Conservation (phyloP, 1,140 invertebrate genomes). For the Nomia melanderi region DNA sequence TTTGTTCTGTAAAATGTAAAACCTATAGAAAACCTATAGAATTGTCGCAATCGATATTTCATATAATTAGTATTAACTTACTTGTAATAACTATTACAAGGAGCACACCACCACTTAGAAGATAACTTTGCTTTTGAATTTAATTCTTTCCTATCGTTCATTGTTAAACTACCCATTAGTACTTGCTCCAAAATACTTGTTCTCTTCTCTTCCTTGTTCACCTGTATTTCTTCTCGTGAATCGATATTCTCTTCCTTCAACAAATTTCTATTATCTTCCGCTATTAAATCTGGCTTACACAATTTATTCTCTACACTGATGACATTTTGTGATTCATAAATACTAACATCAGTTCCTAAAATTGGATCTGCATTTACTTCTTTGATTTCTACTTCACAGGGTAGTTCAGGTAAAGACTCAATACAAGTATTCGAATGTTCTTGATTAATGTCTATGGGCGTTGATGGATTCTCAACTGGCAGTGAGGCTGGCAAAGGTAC, state of each 20-base stretch:
- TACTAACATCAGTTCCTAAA: constrained; percentile 9
- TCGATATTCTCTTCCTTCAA: constrained; percentile 30
- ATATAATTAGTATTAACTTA: constrained; percentile 41
- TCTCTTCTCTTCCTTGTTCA: constrained; percentile 56
- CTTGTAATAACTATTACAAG: constrained; percentile 73
- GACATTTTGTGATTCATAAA: constrained; percentile 2
- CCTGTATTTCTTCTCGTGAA: constrained; percentile 24
- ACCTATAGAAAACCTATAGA: constrained; percentile 16
- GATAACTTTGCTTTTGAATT: constrained; percentile 57
- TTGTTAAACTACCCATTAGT: constrained; percentile 69
- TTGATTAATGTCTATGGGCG: constrained; percentile 19
- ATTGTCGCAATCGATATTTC: constrained; percentile 4
- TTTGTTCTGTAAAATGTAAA: constrained; percentile 66
- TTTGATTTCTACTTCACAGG: constrained; percentile 74
- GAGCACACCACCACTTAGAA: constrained; percentile 73
- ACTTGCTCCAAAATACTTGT: constrained; percentile 74
- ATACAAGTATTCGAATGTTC: constrained; percentile 42
- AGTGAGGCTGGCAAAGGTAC: constrained; percentile 69
- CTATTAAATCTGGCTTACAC: constrained; percentile 2
- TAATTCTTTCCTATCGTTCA: constrained; percentile 68
- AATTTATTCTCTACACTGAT: constrained; percentile 17
- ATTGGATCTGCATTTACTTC: constrained; percentile 62
- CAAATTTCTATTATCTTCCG: constrained; percentile 11
- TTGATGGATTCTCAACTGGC: constrained; percentile 49
- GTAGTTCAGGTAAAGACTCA: constrained; percentile 66